Conservation (phyloP, 2,113 vertebrate genomes). For the Puma concolor region DNA sequence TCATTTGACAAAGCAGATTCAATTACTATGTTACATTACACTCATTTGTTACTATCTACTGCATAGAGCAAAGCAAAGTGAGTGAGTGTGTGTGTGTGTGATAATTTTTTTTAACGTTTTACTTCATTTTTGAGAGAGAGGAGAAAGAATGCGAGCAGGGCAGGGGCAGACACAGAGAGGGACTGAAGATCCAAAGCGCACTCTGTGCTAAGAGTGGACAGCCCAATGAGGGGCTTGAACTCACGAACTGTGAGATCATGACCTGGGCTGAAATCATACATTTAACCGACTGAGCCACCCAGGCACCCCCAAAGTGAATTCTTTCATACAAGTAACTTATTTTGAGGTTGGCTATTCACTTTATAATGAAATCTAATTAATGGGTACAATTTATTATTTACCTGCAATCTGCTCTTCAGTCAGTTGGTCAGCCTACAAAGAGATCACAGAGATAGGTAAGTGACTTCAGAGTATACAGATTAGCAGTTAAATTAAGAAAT, state of each 20-base stretch:
- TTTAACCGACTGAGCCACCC: too few relatives aligned
- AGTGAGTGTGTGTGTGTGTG: too few relatives aligned
- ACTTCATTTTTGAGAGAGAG: too few relatives aligned
- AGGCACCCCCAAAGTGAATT: background rate
- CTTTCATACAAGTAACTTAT: background rate
- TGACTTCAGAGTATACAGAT: background rate
- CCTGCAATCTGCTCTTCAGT: conserved; percentile 99
- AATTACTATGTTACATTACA: conserved; percentile 46
- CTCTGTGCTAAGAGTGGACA: too few relatives aligned
- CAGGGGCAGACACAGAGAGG: too few relatives aligned
- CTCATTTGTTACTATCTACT: background rate
- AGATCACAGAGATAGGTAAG: conserved; percentile 61
- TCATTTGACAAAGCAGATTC: conserved; percentile 33
- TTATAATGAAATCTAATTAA: conserved; percentile 20
- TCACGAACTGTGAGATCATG: too few relatives aligned
- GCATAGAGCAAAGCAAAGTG: background rate
- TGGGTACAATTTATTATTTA: conserved; percentile 74
- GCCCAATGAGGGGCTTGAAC: too few relatives aligned
- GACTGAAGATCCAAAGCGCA: too few relatives aligned
- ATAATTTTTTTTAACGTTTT: too few relatives aligned
- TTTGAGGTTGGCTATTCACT: background rate
- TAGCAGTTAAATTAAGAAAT: conserved; percentile 8
- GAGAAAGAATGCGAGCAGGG: too few relatives aligned
- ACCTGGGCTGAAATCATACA: too few relatives aligned
- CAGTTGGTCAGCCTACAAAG: conserved; percentile 97